A percentile compares a stretch with the other conserved stretches of the same genome.
Evolutionary conservation across 2,888 invertebrate genomes (phyloP).

Genomic region (Ormyrus nitidulus): DNA sequence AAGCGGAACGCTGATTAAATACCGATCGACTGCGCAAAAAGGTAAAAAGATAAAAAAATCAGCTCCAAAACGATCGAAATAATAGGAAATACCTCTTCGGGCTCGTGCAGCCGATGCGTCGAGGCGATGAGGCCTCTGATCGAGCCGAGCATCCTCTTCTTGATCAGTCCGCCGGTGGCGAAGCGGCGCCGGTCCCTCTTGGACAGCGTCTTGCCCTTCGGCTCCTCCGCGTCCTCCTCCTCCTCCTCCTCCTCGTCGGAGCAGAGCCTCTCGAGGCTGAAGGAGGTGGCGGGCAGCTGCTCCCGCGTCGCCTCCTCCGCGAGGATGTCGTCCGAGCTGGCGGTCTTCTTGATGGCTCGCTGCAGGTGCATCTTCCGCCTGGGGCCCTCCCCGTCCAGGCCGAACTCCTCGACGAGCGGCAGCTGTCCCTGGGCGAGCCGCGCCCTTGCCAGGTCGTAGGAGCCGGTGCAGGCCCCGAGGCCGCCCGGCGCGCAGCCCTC

Average conservation of each 20-base stretch:
- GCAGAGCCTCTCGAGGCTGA: conserved; percentile 67
- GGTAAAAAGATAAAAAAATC: too few relatives aligned
- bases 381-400: conserved; percentile 58
- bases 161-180: conserved; percentile 68
- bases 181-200: conserved; percentile 55
- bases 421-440: conserved; percentile 59
- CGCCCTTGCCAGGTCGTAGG: conserved; percentile 69
- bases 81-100: conserved; percentile 66
- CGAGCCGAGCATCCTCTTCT: conserved; percentile 72
- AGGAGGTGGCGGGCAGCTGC: conserved; percentile 63
- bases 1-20: too few relatives aligned
- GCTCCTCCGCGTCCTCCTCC: conserved; percentile 60
- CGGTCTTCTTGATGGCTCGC: conserved; percentile 59
- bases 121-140: conserved; percentile 73
- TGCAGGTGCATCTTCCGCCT: neutral
- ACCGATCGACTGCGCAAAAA: too few relatives aligned
- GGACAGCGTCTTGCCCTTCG: conserved; percentile 20
- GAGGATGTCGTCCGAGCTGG: conserved; percentile 64
- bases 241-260: conserved; percentile 60
- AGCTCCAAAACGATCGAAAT: too few relatives aligned
- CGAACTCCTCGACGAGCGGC: conserved; percentile 68
- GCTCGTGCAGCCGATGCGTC: conserved; percentile 71
- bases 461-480: conserved; percentile 60
- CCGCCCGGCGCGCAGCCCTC: neutral
- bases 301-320: conserved; percentile 54